Base-by-base conservation (phyloP, 2,888 invertebrate genomes). In the Stictocephala bisonia region DNA sequence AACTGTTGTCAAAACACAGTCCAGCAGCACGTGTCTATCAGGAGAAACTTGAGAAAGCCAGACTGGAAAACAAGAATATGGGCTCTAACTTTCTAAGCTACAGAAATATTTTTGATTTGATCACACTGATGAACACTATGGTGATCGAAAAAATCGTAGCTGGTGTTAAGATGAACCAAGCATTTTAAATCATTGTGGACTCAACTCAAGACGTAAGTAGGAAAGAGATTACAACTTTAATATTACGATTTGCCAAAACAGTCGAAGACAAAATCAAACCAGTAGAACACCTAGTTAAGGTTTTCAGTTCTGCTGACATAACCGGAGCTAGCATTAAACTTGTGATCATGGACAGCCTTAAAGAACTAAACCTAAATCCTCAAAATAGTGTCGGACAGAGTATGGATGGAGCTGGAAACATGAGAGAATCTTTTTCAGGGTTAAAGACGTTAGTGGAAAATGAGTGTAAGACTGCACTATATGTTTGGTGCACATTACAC, bases 1-100 rank as follows among this genome's bases (percentile, higher is more conserved):
- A 58, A 27, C 26, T 58, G 27, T 58, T 58, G 58, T 22, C 58
- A 22, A 58, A 58, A 58, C 58, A 58, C 27, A 58, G 27, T 58
- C 58, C 58, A 3, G 31, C 24, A 26, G 58, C 58, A 26, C 3
- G 22, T 2, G 20, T 50, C 18, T 50, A 50, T 13, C 20, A 50
- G 18, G 35, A 35, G 20, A 18, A 50, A 3, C 15, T 50, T 18
- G 50, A 50, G 20, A 50, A 18, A 20, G 15, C 50, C 20, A 50
- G 50, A 20, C 9, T 18, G 13, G 20, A 50, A 18, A 50, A 7
- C 3, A 20, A 20, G 20, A 50, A 50, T 11, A 20, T 50, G 11
- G 20, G 50, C 4, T 50, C 50, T 7, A 50, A 50, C 3, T 50
- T 50, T 20, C 20, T 50, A n/a, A 58, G 58, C n/a, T 58, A 58